phyloP scores from a whole-genome alignment of 2,888 invertebrate species.

The Lamellibrachia satsuma region DNA sequence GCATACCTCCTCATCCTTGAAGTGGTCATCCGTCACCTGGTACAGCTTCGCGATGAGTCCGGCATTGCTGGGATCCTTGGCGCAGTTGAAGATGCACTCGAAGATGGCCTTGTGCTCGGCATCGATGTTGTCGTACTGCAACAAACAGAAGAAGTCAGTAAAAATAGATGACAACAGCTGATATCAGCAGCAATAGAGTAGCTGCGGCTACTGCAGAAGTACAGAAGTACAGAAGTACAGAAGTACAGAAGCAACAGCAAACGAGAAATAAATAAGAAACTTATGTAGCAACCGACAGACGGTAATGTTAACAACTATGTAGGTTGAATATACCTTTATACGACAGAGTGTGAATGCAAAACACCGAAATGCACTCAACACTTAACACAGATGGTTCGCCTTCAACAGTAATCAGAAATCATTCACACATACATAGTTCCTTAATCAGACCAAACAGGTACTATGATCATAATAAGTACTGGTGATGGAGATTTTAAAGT shows the following conservation, averaged over 20 bases:
- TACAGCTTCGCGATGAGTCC: neutral
- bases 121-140: constrained; percentile 5
- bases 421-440: neutral
- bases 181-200: neutral
- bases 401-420: neutral
- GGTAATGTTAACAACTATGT: too few relatives aligned
- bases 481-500: neutral
- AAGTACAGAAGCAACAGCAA: too few relatives aligned
- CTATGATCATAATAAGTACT: neutral
- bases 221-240: too few relatives aligned
- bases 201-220: neutral
- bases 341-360: too few relatives aligned
- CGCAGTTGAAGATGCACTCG: neutral
- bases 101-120: neutral
- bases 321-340: too few relatives aligned
- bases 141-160: neutral
- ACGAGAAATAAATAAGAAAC: too few relatives aligned
- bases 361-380: neutral
- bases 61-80: neutral
- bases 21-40: neutral
- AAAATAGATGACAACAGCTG: neutral
- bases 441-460: neutral
- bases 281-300: too few relatives aligned
- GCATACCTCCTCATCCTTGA: neutral
- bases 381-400: neutral